A percentile compares a stretch with the other conserved stretches of the same genome.
phyloP scores from a whole-genome alignment of 2,113 vertebrate species.

The Chitala chitala region DNA sequence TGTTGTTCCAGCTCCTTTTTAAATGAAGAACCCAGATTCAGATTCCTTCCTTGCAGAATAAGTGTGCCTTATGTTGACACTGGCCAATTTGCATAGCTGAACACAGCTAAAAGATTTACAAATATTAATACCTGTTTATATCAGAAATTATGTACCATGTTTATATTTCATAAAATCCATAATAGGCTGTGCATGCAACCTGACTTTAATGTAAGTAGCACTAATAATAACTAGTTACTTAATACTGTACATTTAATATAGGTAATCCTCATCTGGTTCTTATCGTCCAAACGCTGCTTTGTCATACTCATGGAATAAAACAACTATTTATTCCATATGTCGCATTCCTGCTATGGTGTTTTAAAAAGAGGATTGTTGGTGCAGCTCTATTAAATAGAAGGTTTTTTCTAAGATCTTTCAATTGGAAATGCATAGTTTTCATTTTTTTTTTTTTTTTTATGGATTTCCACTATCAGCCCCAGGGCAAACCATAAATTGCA shows the following conservation, averaged over 20 bases:
- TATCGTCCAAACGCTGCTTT: not conserved
- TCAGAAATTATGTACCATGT: too few relatives aligned
- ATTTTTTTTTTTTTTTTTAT: conserved; percentile 57
- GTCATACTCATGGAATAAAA: conserved; percentile 32
- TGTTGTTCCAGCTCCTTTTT: not conserved
- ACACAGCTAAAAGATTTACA: too few relatives aligned
- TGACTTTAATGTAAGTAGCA: too few relatives aligned
- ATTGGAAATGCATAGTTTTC: conserved; percentile 67
- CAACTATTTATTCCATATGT: conserved; percentile 31
- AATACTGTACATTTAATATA: not conserved
- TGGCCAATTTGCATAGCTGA: too few relatives aligned
- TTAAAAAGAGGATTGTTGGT: conserved; percentile 45
- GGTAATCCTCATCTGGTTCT: not conserved
- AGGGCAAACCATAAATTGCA: conserved; percentile 53
- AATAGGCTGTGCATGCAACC: too few relatives aligned
- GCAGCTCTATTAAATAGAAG: conserved; percentile 35
- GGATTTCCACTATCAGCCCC: conserved; percentile 50
- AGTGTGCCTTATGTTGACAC: too few relatives aligned
- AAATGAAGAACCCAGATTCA: not conserved
- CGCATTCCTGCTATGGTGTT: conserved; percentile 42
- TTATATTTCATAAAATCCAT: too few relatives aligned
- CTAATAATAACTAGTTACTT: not conserved
- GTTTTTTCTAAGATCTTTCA: conserved; percentile 46
- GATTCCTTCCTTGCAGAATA: too few relatives aligned
- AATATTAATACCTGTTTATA: too few relatives aligned